Evolutionary conservation across 1,140 invertebrate genomes (phyloP).

Genomic region (Drosophila carrolli): DNA sequence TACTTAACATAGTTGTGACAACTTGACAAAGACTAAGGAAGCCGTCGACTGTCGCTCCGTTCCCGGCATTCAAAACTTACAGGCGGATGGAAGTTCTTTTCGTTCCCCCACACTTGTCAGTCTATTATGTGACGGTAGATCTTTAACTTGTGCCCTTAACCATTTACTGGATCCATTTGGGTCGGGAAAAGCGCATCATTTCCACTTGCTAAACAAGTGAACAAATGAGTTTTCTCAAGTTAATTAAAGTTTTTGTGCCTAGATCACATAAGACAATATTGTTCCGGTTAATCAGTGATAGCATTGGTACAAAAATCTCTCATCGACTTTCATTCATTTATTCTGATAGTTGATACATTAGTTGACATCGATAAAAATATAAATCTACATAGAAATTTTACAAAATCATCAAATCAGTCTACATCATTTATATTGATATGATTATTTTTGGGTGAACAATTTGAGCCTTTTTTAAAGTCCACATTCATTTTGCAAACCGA

Average conservation of each 20-base stretch:
- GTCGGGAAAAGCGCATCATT: constrained; percentile 24
- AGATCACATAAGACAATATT: background rate
- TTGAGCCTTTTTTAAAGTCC: background rate
- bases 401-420: no score
- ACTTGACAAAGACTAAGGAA: constrained; percentile 76
- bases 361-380: no score
- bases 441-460: no score
- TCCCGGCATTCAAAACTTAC: constrained; percentile 67
- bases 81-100: constrained; percentile 35
- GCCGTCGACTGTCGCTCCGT: constrained; percentile 55
- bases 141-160: constrained; percentile 16
- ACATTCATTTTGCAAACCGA: background rate
- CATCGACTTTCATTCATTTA: no score
- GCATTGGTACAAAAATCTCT: background rate
- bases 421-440: no score
- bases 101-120: constrained; percentile 5
- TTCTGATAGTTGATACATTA: background rate
- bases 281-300: background rate
- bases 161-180: constrained; percentile 4
- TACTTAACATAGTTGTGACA: constrained; percentile 83
- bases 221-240: constrained; percentile 17
- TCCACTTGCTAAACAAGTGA: constrained; percentile 5
- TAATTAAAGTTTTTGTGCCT: constrained; percentile 26
- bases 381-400: no score
- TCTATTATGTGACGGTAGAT: constrained; percentile 14